Evolutionary conservation across 64 coral and sea anemone genomes (phyloP).

Genomic region (Stylophora pistillata): DNA sequence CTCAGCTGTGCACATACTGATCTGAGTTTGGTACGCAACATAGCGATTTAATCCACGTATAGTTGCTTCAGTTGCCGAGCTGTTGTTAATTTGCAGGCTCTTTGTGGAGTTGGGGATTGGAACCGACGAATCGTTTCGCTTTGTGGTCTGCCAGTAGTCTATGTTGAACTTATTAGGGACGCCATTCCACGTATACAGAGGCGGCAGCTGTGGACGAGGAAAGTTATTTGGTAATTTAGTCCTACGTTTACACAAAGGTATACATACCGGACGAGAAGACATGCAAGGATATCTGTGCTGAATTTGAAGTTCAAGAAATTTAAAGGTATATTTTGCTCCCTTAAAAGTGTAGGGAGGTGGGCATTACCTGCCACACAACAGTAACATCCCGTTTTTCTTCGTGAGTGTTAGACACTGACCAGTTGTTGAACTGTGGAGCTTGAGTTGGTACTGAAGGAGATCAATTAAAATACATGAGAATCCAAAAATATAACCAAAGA

Average conservation of each 20-base stretch:
- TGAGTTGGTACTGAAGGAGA: constrained; percentile 8
- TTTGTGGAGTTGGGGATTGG: background rate
- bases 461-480: background rate
- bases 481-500: background rate
- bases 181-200: constrained; percentile 17
- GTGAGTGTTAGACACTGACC: background rate
- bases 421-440: constrained; percentile 24
- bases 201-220: background rate
- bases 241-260: too few species aligned
- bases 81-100: background rate
- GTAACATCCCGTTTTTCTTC: background rate
- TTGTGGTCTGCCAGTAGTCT: background rate
- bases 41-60: background rate
- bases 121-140: background rate
- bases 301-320: too few species aligned
- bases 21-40: constrained; percentile 4
- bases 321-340: too few species aligned
- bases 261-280: too few species aligned
- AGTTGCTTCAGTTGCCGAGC: background rate
- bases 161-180: constrained; percentile 1
- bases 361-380: constrained; percentile 20
- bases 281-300: too few species aligned
- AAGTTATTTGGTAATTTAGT: background rate
- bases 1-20: constrained; percentile 15
- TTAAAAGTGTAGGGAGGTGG: background rate